Conservation (phyloP, 2,113 vertebrate species). For the Myiopsitta monachus region DNA sequence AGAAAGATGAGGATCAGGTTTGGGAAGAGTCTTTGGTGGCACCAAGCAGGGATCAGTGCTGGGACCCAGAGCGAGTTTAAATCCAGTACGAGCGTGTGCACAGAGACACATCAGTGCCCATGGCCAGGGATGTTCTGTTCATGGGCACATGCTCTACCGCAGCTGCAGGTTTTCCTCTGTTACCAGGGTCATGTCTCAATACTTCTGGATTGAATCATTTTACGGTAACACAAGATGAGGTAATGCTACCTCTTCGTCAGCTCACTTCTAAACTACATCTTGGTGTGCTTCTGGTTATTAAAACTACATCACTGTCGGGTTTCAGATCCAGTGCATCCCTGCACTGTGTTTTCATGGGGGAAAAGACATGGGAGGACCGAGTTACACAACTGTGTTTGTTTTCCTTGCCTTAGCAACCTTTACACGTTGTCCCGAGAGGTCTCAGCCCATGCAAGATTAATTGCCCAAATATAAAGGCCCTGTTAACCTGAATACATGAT, state of each 20-base stretch:
- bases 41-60: not conserved
- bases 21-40: not conserved
- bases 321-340: not conserved
- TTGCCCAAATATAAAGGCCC: constrained; percentile 2
- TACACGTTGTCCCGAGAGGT: not conserved
- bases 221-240: not conserved
- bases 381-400: constrained; percentile 37
- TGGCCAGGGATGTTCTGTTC: not conserved
- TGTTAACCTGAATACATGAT: constrained; percentile 53
- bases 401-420: constrained; percentile 41
- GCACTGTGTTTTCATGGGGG: not conserved
- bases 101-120: not conserved
- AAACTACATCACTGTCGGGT: not conserved
- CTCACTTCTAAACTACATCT: not conserved
- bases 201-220: not conserved
- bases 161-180: not conserved
- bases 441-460: not conserved
- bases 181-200: not conserved
- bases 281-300: not conserved
- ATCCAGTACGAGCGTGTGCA: rapidly evolving
- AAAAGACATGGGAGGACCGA: rapidly evolving
- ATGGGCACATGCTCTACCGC: not conserved
- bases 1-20: not conserved
- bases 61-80: not conserved
- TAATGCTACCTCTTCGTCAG: not conserved